Evolutionary conservation across 2,888 invertebrate species (phyloP), one percentile per base, ranked within the genome.

Genomic region (Amphipyra berbera): DNA sequence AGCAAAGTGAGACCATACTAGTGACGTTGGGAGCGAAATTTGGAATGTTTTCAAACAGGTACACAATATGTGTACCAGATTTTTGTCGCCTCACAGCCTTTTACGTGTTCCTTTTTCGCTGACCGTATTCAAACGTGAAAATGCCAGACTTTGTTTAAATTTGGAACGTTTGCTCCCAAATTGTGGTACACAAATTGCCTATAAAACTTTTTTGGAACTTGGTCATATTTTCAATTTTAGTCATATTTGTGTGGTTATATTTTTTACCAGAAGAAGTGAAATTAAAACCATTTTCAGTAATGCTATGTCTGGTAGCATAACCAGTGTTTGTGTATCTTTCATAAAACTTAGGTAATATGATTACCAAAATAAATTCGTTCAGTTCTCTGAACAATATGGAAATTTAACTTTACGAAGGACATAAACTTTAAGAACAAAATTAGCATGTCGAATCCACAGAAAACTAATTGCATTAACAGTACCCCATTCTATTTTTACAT

Each of bases 1-100:
- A 62, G 75, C 67, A 74, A 77, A 83, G 79, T 83, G 81, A 76
- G 67, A 78, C 54, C 66, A 71, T 77, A 68, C 64, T 9, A 56
- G 56, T 71, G 42, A 54, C 65, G 64, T 48, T 13, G 41, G 48
- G 46, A 63, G 59, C 48, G 48, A 63, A 76, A 63, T 64, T 61
- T 55, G 44, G 60, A 62, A 65, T 76, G 55, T 73, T 65, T 71
- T 62, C 55, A 56, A 63, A 76, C 58, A 73, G 58, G 56, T 74
- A 58, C 37, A 73, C 61, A 63, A 60, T 59, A 61, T 64, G 42
- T 68, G 62, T 41, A 62, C 68, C 52, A 53, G 60, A 73, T 59
- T 69, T 73, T 73, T 66, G 61, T 60, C 67, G 72, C 46, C 27
- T 53, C 14, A 15, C 41, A 69, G 46, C 33, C 14, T 66, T 73